Evolutionary conservation across 2,113 vertebrate species (phyloP).

Genomic region (Lonchura striata): DNA sequence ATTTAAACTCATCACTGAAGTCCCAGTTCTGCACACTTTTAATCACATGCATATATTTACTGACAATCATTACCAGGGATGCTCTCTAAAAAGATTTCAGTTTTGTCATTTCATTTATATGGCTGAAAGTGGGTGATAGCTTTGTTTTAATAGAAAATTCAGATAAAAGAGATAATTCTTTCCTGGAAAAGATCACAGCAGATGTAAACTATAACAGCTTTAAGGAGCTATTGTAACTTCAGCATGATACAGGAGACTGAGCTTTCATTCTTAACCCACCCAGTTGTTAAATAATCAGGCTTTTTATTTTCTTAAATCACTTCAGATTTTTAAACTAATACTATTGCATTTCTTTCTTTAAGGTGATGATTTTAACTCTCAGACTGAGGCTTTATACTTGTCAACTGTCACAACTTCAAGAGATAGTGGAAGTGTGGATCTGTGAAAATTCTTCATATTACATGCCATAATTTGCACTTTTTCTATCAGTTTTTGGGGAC

Average conservation of each 20-base stretch:
- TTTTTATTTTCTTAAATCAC: not conserved
- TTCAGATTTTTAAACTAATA: not conserved
- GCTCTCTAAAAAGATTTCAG: not conserved
- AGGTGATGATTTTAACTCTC: slow-evolving; percentile 25
- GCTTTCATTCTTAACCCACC: not conserved
- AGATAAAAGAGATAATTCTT: not conserved
- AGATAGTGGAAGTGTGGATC: not conserved
- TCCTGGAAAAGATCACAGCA: not conserved
- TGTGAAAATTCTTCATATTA: not conserved
- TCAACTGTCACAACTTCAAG: not conserved
- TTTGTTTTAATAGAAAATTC: not conserved
- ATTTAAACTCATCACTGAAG: not conserved
- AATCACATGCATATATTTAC: not conserved
- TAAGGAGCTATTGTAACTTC: not conserved
- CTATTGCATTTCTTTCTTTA: not conserved
- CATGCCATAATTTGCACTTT: slow-evolving; percentile 17
- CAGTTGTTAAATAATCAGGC: not conserved
- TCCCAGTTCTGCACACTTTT: not conserved
- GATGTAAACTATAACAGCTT: not conserved
- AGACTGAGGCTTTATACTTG: not conserved
- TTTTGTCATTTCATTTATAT: not conserved
- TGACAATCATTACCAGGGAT: not conserved
- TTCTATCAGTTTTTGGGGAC: not conserved
- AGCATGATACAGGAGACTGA: not conserved
- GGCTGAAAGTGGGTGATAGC: not conserved